Base-by-base conservation (phyloP, 2,797 vertebrate species). In the Danio jaintianensis region DNA sequence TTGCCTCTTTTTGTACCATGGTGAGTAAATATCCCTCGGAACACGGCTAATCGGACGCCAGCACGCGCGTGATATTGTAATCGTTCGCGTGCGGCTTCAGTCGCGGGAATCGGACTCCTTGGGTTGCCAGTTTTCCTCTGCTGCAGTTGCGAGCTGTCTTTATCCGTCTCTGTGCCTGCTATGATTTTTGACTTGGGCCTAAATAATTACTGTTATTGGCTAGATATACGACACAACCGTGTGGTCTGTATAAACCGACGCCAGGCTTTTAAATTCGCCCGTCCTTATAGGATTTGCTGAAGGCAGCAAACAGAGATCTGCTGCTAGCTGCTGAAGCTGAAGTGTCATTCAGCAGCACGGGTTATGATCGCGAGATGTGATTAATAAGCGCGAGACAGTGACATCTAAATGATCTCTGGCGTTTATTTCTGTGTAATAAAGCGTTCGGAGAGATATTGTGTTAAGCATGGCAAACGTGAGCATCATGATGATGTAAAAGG, bases 1-100 rank as follows among this genome's bases (percentile, higher is more conserved):
- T 98, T 95, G 96, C 95, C 94, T 97, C 96, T 93, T 96, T 97
- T 96, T 98, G 96, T 98, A 98, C 96, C 96, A 98, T 97, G 97
- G 96, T 97, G 92, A 94, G 97, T 90, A 68, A 73, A 83, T 76
- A 38, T 61, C 36, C 13, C 52, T 10, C 6, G 15, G 16, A 68
- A 29, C 48, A 4, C 6, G 43, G 63, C 66, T 20, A 12, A 8
- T 22, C 7, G 2, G 2, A 20, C 11, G 53, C 6, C 58, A 3
- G 7, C 4, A 43, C n/a, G 7, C 56, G 16, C 4, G 13, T 8
- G 20, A 62, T 10, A n/a, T 0, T 3, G 40, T 84, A 79, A 11
- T 22, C 2, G 29, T 40, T 4, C 13, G 45, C 50, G 13, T 9
- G 0, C 42, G 71, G 47, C 55, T 71, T 70, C 16, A 42, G 16